Base-by-base conservation (phyloP, 2,888 invertebrate species). In the Cryptus armator region DNA sequence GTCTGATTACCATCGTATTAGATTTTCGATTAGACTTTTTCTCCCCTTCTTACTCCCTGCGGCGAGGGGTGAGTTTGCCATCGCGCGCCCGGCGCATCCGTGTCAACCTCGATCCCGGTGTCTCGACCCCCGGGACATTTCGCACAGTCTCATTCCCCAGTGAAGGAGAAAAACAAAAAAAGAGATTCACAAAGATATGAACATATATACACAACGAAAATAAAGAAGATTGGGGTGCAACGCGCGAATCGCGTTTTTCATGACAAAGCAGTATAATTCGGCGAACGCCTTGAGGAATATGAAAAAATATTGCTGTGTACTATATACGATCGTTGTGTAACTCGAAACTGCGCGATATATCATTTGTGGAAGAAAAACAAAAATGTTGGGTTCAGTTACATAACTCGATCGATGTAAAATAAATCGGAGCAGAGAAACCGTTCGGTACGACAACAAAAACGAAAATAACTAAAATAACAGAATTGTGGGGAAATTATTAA, bases 1-100 rank as follows among this genome's bases (percentile, higher is more conserved):
- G 72, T 67, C 89, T 90, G 90, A 92, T 92, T 92, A 92, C 91
- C 90, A 92, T 92, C 90, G 89, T 91, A 91, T 92, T 92, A 92
- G 89, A 88, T 90, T 91, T 91, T 90, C 89, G 89, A 90, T 90
- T 91, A 91, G 87, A 89, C 84, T 87, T 70, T 81, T 81, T 78
- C 79, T 71, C 74, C 78, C 72, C 72, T 74, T 19, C 29, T 67
- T 76, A 67, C 62, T 70, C 56, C 78, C 44, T 32, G 53, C 37
- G 32, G 19, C 16, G 44, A 19, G 66, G 32, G 29, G 53, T 72
- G 44, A 46, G 64, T 82, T 56, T 71, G 53, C 51, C 64, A 53
- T 37, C 29, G 53, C 44, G 46, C 43, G 66, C 29, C 19, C 12
- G 51, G 9, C 53, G 53, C 62, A 62, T 66, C 43, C 43, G 66